Percentiles rank a stretch among this genome's conserved stretches.
Conservation (phyloP, 2,113 vertebrate genomes). For the Zeus faber region DNA sequence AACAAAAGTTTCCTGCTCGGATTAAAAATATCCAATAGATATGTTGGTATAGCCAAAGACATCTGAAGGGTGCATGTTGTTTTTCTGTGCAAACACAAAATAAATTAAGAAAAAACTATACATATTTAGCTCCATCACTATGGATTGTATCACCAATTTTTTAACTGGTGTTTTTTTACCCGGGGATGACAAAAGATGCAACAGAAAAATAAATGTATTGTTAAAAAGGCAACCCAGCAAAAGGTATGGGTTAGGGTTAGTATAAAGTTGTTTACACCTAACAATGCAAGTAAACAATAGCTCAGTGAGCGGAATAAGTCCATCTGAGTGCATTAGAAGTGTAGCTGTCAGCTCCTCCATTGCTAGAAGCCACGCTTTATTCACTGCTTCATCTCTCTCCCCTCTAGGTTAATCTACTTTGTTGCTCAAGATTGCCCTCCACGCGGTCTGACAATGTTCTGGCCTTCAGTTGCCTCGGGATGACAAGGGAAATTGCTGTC, state of each 20-base stretch:
- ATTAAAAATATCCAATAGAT: slow-evolving; percentile 39
- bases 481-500: slow-evolving; percentile 57
- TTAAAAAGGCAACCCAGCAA: slow-evolving; percentile 30
- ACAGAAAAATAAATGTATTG: too few relatives aligned
- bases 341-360: slow-evolving; percentile 30
- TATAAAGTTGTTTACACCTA: slow-evolving; percentile 49
- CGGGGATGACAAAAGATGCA: too few relatives aligned
- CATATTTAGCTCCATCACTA: too few relatives aligned
- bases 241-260: too few relatives aligned
- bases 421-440: slow-evolving; percentile 39
- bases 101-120: too few relatives aligned
- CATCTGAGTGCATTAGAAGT: slow-evolving; percentile 39
- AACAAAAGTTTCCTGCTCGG: slow-evolving; percentile 44
- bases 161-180: too few relatives aligned
- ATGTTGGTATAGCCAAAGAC: slow-evolving; percentile 15
- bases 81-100: too few relatives aligned
- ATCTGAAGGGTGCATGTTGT: too few relatives aligned
- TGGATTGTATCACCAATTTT: too few relatives aligned
- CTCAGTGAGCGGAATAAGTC: slow-evolving; percentile 36
- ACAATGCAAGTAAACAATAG: slow-evolving; percentile 46
- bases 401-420: slow-evolving; percentile 53
- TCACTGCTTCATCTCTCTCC: slow-evolving; percentile 29
- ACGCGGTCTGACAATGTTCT: slow-evolving; percentile 38
- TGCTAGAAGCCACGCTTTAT: slow-evolving; percentile 36
- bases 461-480: slow-evolving; percentile 43